Percentiles rank a stretch among this genome's conserved stretches.
phyloP scores from a whole-genome alignment of 2,888 invertebrate species.

The Callosobruchus maculatus region DNA sequence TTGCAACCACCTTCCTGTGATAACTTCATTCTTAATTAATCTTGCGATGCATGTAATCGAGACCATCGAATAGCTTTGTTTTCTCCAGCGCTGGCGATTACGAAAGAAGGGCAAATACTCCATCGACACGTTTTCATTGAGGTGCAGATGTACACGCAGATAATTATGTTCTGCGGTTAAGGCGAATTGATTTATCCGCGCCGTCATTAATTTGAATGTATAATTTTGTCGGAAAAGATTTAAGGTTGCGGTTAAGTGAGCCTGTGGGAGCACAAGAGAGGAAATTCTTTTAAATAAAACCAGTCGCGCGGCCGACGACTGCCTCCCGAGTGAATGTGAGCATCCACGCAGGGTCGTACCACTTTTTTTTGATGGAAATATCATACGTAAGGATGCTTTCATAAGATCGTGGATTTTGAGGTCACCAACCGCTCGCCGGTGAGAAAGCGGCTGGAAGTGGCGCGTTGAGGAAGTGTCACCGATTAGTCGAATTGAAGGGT shows the following conservation, averaged over 20 bases:
- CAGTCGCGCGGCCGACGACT: background rate
- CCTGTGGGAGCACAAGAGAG: background rate
- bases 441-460: too few relatives aligned
- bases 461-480: too few relatives aligned
- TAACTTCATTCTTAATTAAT: background rate
- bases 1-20: background rate
- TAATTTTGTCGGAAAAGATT: background rate
- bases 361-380: background rate
- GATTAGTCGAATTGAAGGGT: too few relatives aligned
- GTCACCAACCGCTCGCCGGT: too few relatives aligned
- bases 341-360: background rate
- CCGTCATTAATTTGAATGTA: background rate
- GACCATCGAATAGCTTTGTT: background rate
- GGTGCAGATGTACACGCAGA: background rate
- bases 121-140: background rate
- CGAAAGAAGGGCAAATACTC: background rate
- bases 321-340: background rate
- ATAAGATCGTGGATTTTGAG: too few relatives aligned
- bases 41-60: background rate
- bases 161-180: background rate
- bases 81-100: background rate
- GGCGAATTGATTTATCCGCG: background rate
- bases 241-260: background rate
- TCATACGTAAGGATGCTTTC: background rate
- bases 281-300: background rate